These are phyloP conservation scores for Cirrhinus mrigala DNA, from an alignment of 2,797 vertebrate genomes.

Conservation along the genomic window DNA sequence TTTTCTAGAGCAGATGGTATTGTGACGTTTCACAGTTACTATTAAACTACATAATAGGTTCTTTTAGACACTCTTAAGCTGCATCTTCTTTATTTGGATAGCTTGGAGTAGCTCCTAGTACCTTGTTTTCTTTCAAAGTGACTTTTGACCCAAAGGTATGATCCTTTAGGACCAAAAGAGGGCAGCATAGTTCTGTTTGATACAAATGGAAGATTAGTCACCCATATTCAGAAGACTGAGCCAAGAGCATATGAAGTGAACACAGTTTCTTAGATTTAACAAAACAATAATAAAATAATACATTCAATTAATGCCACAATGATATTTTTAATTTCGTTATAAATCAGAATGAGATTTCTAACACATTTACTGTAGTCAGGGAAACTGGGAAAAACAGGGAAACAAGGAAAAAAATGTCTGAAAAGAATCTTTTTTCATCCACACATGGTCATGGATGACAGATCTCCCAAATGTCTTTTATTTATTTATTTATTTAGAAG, in stretches of 20 bases:
- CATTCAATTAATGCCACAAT: not conserved
- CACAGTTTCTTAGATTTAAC: not conserved
- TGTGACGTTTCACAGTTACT: conserved; percentile 6
- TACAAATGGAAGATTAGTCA: not conserved
- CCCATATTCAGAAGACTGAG: not conserved
- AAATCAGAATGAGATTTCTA: not conserved
- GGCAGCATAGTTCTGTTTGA: conserved; percentile 66
- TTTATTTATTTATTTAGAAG: conserved; percentile 24
- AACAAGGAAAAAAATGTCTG: not conserved
- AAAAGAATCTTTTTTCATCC: not conserved
- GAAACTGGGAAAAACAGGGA: not conserved
- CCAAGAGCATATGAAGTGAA: not conserved
- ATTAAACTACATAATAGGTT: not conserved
- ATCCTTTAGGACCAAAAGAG: conserved; percentile 63
- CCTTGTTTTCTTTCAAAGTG: conserved; percentile 18
- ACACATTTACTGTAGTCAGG: not conserved
- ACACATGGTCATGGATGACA: not conserved
- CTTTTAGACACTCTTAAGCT: not conserved
- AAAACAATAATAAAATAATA: not conserved
- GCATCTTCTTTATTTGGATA: not conserved
- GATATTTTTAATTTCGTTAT: not conserved
- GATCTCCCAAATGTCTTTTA: not conserved
- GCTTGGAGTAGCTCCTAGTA: not conserved
- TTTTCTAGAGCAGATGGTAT: conserved; percentile 36
- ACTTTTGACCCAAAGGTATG: conserved; percentile 51